Base-by-base conservation (phyloP, 2,888 invertebrate genomes). In the Heliconius ismenius region DNA sequence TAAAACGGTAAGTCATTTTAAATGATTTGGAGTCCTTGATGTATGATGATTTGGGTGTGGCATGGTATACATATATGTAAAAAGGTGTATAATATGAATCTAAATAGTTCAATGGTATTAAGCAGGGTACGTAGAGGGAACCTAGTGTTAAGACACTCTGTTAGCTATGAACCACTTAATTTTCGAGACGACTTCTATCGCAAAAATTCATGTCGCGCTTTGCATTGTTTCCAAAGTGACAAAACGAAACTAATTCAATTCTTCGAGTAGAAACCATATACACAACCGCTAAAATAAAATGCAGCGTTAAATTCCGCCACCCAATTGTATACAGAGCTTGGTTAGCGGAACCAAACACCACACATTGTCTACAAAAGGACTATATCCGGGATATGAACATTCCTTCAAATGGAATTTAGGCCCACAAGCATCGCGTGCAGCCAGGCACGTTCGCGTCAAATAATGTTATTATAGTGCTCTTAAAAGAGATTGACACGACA, bases 1-100 rank as follows among this genome's bases (percentile, higher is more conserved):
- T 54, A 58, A 70, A 36, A 36, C 58, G 58, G 70, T 70, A 70
- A 70, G 58, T 58, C 13, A 58, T 54, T 70, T 70, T 58, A 58
- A 9, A 70, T 58, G 58, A n/a, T 58, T 58, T n/a, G 32, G 39
- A 24, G 39, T 24, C 54, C 54, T 70, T 70, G 69, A 70, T 54
- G 58, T 21, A 6, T 58, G 32, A 32, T 24, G 70, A 70, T n/a
- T 54, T 70, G n/a, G 32, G 32, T 70, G 58, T 58, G 32, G 54
- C 28, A 21, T 11, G 7, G 4, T 69, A 24, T 54, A 32, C 7
- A 32, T 43, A 43, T 39, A 39, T 11, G 11, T 39, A 65, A 68
- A 68, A 49, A 68, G 3, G 21, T 21, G 26, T 26, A 49, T 49
- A 49, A 28, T 68, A 68, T 18, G n/a, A 60, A 24, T 24, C 58